A percentile compares a stretch with the other conserved stretches of the same genome.
These are phyloP conservation scores for Petrolisthes cinctipes DNA, from an alignment of 2,888 invertebrate genomes.

Conservation along the genomic window DNA sequence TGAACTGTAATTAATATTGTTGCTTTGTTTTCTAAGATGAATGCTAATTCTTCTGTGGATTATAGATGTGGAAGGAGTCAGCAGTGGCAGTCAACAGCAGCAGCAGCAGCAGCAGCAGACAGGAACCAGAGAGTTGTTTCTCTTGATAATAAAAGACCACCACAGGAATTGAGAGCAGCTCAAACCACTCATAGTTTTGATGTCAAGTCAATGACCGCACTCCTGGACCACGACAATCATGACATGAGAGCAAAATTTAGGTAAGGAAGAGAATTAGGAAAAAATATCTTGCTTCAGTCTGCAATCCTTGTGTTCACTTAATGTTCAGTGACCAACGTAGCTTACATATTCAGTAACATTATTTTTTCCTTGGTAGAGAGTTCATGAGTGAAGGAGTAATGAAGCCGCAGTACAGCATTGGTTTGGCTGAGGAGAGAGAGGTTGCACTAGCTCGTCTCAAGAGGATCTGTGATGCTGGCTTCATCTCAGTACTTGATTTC, in stretches of 20 bases:
- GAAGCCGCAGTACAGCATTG: constrained; percentile 66
- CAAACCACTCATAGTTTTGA: constrained; percentile 53
- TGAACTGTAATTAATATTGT: no score
- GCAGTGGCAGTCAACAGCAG: constrained; percentile 40
- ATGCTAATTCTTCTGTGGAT: not conserved
- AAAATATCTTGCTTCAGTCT: not conserved
- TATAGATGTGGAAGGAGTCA: constrained; percentile 6
- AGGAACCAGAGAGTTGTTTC: not conserved
- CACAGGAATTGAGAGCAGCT: constrained; percentile 49
- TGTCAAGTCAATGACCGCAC: constrained; percentile 60
- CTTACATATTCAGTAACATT: not conserved
- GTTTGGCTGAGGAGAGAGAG: constrained; percentile 66
- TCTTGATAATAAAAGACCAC: constrained; percentile 43
- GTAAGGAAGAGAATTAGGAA: constrained; percentile 11
- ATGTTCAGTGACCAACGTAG: not conserved
- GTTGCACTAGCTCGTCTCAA: constrained; percentile 66
- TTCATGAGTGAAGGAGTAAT: constrained; percentile 66
- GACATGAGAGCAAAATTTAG: constrained; percentile 66
- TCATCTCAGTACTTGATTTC: constrained; percentile 67
- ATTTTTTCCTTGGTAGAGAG: constrained; percentile 31
- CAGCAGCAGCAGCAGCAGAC: constrained; percentile 15
- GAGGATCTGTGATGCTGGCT: constrained; percentile 66
- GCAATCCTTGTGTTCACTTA: not conserved
- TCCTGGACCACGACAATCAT: constrained; percentile 67
- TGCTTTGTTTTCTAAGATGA: not conserved